phyloP scores from a whole-genome alignment of 2,113 vertebrate genomes.

The Natator depressus region DNA sequence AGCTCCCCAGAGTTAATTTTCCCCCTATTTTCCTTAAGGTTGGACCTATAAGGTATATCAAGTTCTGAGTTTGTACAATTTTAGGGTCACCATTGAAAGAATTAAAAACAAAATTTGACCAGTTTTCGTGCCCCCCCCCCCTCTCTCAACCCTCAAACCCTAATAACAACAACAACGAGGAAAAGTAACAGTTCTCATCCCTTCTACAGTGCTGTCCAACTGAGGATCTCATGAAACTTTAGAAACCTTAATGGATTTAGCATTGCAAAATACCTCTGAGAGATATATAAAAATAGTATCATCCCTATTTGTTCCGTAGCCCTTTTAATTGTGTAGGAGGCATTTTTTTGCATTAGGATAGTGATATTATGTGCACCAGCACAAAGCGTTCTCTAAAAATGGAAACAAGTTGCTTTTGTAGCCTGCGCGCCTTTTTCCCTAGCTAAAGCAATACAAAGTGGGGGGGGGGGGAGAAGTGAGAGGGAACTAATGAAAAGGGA shows the following conservation, averaged over 20 bases:
- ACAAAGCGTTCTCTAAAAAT: not conserved
- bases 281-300: not conserved
- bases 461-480: not conserved
- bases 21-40: not conserved
- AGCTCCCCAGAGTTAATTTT: not conserved
- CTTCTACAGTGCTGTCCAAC: not conserved
- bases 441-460: accelerated
- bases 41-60: not conserved
- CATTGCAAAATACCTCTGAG: not conserved
- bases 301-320: not conserved
- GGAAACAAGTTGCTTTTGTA: not conserved
- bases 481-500: not conserved
- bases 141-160: not conserved
- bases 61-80: not conserved
- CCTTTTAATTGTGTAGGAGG: not conserved
- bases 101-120: not conserved
- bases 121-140: not conserved
- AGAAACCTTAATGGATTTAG: not conserved
- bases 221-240: not conserved
- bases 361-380: not conserved
- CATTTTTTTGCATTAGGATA: not conserved
- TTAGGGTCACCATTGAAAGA: not conserved
- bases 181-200: not conserved
- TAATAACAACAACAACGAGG: not conserved
- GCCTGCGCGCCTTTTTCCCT: not conserved